Evolutionary conservation across 2,113 vertebrate species (phyloP), one percentile per base, ranked within the genome.

Genomic region (Clinocottus analis): DNA sequence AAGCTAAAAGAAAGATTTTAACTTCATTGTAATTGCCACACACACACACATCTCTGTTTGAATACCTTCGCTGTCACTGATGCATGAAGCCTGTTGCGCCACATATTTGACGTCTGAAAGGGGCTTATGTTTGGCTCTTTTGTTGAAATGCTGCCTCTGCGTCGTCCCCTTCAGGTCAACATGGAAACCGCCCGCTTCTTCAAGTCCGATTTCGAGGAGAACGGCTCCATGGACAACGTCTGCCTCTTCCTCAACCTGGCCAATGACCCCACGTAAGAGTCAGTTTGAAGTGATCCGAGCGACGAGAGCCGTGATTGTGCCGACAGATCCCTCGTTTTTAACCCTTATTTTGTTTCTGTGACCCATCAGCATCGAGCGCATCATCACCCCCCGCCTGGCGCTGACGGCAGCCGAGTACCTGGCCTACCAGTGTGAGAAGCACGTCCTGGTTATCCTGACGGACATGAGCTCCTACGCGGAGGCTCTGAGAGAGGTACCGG

Each of bases 151-250:
- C 5, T 33, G n/a, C 10, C 0, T 27, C 14, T 2, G 13, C 4
- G 4, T 75, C 25, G 17, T 33, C 35, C 14, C 33, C 14, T 66
- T 12, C 79, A 96, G 95, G 95, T 96, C 84, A 96, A 96, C 93
- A 96, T 96, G 95, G 95, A 96, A 85, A 96, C 95, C 5, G 95
- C 95, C 5, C 95, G 95, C 21, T 96, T 96, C 90, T 96, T 96
- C 79, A 96, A 96, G 89, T 95, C 95, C 0, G 95, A 96, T 68
- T 96, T 96, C 77, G 95, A 96, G 81, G 95, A 96, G 80, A 96
- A 96, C 21, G 95, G 95, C 33, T 96, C 95, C 29, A 96, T 96
- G 95, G 95, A 96, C 90, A 96, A 96, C 13, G 95, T 96, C 59
- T 96, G 95, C 77, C 91, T 96, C n/a, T 96, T 96, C 79, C 80